Conservation (phyloP, 2,113 vertebrate species). For the Cathartes aura region DNA sequence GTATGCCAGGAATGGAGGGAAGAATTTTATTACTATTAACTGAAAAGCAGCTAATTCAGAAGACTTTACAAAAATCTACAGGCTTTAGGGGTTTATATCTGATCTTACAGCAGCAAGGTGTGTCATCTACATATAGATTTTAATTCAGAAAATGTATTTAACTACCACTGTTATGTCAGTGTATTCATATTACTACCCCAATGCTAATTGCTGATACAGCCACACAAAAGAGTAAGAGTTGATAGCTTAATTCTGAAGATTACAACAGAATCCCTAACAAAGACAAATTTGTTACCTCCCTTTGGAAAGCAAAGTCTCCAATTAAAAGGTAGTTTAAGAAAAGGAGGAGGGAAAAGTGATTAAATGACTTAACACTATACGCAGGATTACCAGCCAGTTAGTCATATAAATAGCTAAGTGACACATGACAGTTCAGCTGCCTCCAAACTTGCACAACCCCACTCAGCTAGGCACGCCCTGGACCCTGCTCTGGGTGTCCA, state of each 20-base stretch:
- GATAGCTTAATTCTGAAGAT: neutral
- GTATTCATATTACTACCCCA: rapidly evolving
- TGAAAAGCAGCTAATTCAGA: neutral
- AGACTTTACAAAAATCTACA: neutral
- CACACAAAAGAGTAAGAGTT: neutral
- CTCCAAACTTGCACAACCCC: neutral
- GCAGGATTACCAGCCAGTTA: neutral
- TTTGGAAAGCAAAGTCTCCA: neutral
- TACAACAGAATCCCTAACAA: neutral
- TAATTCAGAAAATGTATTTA: neutral
- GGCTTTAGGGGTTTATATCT: neutral
- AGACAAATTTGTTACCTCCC: neutral
- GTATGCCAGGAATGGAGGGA: neutral
- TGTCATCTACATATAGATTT: neutral
- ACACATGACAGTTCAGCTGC: neutral
- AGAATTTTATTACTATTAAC: neutral
- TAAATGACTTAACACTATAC: neutral
- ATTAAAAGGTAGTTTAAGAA: neutral
- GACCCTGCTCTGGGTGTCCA: neutral
- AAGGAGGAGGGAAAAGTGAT: neutral
- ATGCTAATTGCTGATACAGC: rapidly evolving
- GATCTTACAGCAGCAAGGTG: neutral
- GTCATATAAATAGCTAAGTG: neutral
- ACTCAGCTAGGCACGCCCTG: neutral
- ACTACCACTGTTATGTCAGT: neutral